phyloP scores from a whole-genome alignment of 2,888 invertebrate genomes.

The Galeopsomyia nigrocyanea region DNA sequence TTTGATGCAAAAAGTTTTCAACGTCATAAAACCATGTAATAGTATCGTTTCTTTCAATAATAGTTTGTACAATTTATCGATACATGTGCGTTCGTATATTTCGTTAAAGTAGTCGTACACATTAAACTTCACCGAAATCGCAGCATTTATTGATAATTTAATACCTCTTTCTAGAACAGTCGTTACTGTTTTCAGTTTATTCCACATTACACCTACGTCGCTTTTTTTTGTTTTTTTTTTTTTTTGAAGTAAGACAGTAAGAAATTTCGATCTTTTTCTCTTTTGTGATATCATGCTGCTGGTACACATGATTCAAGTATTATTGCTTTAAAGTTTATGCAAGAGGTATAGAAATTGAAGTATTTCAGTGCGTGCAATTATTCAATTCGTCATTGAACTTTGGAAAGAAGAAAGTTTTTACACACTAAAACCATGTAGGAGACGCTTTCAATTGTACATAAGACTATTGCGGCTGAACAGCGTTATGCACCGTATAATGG shows the following conservation, averaged over 20 bases:
- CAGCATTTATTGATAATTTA: too few species aligned
- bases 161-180: constrained; percentile 1
- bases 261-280: constrained; percentile 6
- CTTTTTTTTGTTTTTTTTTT: too few species aligned
- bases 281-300: constrained; percentile 20
- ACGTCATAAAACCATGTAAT: too few species aligned
- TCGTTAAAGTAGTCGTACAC: too few species aligned
- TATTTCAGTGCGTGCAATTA: constrained; percentile 30
- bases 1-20: too few species aligned
- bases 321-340: constrained; percentile 42
- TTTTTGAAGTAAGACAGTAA: neutral
- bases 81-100: too few species aligned
- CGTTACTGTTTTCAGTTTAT: constrained; percentile 2
- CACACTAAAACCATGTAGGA: constrained; percentile 24
- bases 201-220: too few species aligned
- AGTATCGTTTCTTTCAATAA: too few species aligned
- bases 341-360: constrained; percentile 35
- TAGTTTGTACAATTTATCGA: too few species aligned
- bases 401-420: constrained; percentile 23
- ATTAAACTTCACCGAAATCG: too few species aligned
- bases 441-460: constrained; percentile 29
- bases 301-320: constrained; percentile 22
- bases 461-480: too few species aligned
- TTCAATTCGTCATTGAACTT: constrained; percentile 15
- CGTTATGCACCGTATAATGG: too few species aligned